These are phyloP conservation scores for Drosophila bocqueti DNA, from an alignment of 1,140 invertebrate genomes.

Conservation along the genomic window DNA sequence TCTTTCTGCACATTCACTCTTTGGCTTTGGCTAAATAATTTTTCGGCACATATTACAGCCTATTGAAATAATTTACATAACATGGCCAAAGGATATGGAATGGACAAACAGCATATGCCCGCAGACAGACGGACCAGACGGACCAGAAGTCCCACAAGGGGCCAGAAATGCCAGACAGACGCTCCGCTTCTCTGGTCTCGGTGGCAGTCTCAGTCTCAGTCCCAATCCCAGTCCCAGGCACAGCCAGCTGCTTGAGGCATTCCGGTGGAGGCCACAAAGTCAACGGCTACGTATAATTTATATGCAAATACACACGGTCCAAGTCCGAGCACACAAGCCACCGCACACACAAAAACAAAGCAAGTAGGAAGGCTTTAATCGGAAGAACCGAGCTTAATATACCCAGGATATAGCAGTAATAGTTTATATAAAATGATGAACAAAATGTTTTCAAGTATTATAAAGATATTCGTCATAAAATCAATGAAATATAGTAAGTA, in stretches of 20 bases:
- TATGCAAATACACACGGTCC: conserved; percentile 81
- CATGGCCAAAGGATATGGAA: conserved; percentile 79
- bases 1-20: conserved; percentile 69
- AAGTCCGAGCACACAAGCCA: conserved; percentile 60
- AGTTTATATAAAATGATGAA: background rate
- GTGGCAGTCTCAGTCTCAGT: conserved; percentile 10
- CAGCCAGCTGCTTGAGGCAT: conserved; percentile 73
- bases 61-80: conserved; percentile 82
- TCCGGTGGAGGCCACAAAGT: conserved; percentile 78
- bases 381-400: background rate
- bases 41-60: conserved; percentile 78
- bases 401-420: background rate
- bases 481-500: background rate
- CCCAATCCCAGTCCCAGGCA: conserved; percentile 10
- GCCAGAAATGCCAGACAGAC: conserved; percentile 60
- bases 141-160: conserved; percentile 44
- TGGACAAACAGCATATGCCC: conserved; percentile 76
- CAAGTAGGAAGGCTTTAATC: background rate
- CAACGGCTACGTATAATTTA: conserved; percentile 82
- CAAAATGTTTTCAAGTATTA: background rate
- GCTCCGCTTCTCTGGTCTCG: conserved; percentile 20
- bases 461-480: background rate
- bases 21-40: conserved; percentile 65
- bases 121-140: conserved; percentile 21
- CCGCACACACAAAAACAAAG: conserved; percentile 47